Conservation (phyloP, 2,888 invertebrate genomes). For the Cantharis nigra region DNA sequence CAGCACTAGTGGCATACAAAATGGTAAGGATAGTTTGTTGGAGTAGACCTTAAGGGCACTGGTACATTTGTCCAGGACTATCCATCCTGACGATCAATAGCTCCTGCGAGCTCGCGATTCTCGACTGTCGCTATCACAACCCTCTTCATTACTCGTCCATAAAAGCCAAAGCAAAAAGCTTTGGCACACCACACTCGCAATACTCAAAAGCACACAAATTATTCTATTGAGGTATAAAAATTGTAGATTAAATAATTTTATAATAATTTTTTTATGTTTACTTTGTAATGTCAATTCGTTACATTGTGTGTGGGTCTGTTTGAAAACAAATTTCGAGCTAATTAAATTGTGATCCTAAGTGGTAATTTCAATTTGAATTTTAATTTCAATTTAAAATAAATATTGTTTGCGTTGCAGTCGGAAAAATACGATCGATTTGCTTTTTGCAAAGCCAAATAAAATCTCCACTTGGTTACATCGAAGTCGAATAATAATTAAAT, state of each 20-base stretch:
- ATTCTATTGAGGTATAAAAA: background rate
- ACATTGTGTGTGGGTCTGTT: background rate
- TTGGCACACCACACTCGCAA: conserved; percentile 21
- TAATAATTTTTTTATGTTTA: background rate
- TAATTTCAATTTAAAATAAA: background rate
- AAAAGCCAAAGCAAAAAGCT: conserved; percentile 32
- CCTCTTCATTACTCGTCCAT: conserved; percentile 37
- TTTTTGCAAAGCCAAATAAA: background rate
- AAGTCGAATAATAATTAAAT: background rate
- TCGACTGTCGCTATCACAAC: conserved; percentile 40
- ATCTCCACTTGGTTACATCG: background rate
- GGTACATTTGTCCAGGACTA: conserved; percentile 26
- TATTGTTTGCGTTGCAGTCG: background rate
- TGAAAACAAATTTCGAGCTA: background rate
- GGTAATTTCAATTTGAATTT: background rate
- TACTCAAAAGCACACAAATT: conserved; percentile 1
- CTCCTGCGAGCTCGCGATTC: conserved; percentile 32
- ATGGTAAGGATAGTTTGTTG: background rate
- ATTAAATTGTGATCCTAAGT: background rate
- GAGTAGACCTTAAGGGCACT: conserved; percentile 24
- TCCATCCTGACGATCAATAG: conserved; percentile 30
- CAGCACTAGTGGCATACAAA: background rate
- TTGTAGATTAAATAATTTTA: background rate
- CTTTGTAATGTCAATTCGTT: background rate
- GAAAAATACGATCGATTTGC: background rate